Evolutionary conservation across 2,888 invertebrate species (phyloP).

Genomic region (Euzetes globulus): DNA sequence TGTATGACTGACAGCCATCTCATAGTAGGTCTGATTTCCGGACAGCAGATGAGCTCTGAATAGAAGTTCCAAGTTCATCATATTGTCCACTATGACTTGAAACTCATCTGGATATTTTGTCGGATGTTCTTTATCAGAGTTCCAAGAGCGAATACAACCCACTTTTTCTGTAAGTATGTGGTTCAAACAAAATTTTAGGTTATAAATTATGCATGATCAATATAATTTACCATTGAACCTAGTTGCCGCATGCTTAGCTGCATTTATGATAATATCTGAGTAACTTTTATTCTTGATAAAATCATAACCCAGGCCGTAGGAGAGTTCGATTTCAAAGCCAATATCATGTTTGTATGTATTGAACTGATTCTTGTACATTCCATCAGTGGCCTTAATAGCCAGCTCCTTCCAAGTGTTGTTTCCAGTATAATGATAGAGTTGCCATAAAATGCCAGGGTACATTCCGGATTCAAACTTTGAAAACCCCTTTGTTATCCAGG

Average conservation of each 20-base stretch:
- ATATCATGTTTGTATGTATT: neutral
- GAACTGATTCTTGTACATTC: neutral
- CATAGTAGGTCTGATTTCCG: constrained; percentile 3
- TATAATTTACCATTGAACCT: constrained; percentile 23
- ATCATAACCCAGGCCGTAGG: constrained; percentile 6
- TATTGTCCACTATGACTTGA: constrained; percentile 19
- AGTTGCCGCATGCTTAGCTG: neutral
- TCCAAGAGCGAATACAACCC: constrained; percentile 13
- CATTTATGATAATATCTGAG: neutral
- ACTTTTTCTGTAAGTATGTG: neutral
- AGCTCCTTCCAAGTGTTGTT: neutral
- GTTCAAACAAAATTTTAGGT: too few species aligned
- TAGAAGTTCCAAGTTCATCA: constrained; percentile 27
- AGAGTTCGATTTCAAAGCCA: neutral
- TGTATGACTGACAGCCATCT: constrained; percentile 18
- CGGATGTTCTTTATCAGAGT: too few species aligned
- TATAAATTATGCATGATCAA: too few species aligned
- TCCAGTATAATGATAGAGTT: constrained; percentile 10
- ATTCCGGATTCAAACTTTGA: neutral
- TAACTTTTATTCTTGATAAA: neutral
- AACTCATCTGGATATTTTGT: neutral
- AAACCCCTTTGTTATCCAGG: neutral
- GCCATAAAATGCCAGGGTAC: constrained; percentile 22
- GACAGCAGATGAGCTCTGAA: neutral
- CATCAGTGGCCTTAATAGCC: constrained; percentile 20